These are phyloP conservation scores for Thalassarche chlororhynchos DNA, from an alignment of 2,113 vertebrate genomes.

Conservation along the genomic window DNA sequence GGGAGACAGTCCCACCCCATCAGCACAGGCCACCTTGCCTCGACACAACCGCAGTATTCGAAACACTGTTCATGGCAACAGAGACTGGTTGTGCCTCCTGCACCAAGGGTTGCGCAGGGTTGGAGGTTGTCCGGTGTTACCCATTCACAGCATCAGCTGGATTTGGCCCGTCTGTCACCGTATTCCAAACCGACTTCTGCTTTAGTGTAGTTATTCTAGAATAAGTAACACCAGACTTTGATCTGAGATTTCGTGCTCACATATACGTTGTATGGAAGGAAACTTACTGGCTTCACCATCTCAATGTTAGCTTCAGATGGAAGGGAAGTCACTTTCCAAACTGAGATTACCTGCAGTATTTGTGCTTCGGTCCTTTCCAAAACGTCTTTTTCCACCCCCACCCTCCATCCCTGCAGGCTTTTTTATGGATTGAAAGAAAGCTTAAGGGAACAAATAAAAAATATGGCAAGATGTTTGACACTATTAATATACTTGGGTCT, in stretches of 20 bases:
- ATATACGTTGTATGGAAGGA: not conserved
- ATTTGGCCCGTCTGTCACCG: not conserved
- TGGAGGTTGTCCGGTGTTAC: not conserved
- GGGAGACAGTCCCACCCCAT: not conserved
- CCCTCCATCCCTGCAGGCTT: rapidly evolving
- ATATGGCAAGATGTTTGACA: not conserved
- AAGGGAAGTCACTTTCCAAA: not conserved
- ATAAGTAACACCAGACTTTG: not conserved
- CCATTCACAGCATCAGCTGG: not conserved
- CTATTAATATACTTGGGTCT: not conserved
- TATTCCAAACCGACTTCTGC: not conserved
- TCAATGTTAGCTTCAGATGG: not conserved
- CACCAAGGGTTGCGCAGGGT: not conserved
- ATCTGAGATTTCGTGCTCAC: not conserved
- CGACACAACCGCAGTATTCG: rapidly evolving
- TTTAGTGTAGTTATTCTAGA: not conserved
- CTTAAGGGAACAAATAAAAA: not conserved
- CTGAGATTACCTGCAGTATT: not conserved
- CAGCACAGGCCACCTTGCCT: not conserved
- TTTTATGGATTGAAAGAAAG: not conserved
- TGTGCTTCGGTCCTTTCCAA: not conserved
- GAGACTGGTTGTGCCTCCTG: rapidly evolving
- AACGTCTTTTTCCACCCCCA: not conserved
- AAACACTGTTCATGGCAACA: not conserved
- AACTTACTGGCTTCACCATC: not conserved